phyloP scores from a whole-genome alignment of 2,113 vertebrate genomes.

The Pseudopodoces humilis region DNA sequence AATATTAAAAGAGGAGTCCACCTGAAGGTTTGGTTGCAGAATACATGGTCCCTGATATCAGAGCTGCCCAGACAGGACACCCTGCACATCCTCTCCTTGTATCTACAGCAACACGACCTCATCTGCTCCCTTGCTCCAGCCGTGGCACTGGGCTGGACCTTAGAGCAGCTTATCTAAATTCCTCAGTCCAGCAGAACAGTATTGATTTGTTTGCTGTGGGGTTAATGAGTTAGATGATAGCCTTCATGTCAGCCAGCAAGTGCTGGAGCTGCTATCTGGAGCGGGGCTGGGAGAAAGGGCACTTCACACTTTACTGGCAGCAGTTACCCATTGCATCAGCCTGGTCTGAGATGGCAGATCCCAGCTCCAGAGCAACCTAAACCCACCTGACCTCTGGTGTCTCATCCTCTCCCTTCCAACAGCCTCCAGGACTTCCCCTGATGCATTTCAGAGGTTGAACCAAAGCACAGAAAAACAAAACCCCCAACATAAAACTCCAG shows the following conservation, averaged over 20 bases:
- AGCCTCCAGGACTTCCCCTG: not conserved
- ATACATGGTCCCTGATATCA: not conserved
- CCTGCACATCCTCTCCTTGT: rapidly evolving
- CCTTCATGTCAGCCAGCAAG: not conserved
- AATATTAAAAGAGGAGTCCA: not conserved
- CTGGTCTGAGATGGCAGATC: not conserved
- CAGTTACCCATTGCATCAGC: not conserved
- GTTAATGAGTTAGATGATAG: not conserved
- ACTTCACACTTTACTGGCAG: not conserved
- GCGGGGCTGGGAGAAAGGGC: not conserved
- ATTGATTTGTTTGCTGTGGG: not conserved
- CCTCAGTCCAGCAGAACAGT: not conserved
- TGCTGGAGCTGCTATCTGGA: not conserved
- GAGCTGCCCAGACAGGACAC: not conserved
- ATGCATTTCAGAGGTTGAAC: not conserved
- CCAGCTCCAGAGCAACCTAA: not conserved
- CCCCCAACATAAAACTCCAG: not conserved
- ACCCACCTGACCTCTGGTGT: not conserved
- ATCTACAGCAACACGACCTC: not conserved
- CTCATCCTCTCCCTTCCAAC: not conserved
- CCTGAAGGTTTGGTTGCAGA: not conserved
- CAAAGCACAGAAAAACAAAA: not conserved
- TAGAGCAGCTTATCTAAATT: not conserved
- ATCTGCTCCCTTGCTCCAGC: not conserved
- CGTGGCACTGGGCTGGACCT: not conserved